These are phyloP conservation scores for Elachura formosa DNA, from an alignment of 2,113 vertebrate genomes.

Conservation along the genomic window DNA sequence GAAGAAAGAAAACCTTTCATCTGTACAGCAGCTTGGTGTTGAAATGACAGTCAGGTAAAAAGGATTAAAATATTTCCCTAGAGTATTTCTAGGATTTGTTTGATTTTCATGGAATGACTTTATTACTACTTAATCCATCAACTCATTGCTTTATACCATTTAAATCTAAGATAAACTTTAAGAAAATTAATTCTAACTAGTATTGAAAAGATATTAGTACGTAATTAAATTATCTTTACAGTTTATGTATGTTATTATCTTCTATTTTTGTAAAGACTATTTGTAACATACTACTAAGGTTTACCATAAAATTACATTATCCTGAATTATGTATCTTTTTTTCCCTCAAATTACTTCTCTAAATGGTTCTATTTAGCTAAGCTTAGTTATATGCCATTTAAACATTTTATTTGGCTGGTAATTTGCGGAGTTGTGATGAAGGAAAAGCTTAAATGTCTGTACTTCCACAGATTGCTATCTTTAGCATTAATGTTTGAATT, in stretches of 20 bases:
- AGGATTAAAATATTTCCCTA: slow-evolving; percentile 2
- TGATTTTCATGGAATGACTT: slow-evolving; percentile 22
- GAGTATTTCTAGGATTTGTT: slow-evolving; percentile 20
- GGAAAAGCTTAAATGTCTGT: neutral
- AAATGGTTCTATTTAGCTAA: slow-evolving; percentile 1
- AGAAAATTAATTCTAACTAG: slow-evolving; percentile 7
- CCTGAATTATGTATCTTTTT: neutral
- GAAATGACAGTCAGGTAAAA: slow-evolving; percentile 78
- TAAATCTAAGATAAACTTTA: slow-evolving; percentile 37
- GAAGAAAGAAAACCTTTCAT: slow-evolving; percentile 70
- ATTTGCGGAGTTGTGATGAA: neutral
- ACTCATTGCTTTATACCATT: neutral
- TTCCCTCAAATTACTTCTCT: neutral
- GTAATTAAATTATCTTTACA: slow-evolving; percentile 25
- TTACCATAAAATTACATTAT: slow-evolving; percentile 16
- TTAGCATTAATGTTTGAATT: neutral
- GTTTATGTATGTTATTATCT: neutral
- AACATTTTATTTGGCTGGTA: neutral
- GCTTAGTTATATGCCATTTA: neutral
- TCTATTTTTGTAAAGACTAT: slow-evolving; percentile 36
- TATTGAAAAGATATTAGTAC: slow-evolving; percentile 5
- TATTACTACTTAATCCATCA: slow-evolving; percentile 43
- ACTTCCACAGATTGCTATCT: neutral
- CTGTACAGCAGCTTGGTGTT: slow-evolving; percentile 78
- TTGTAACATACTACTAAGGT: neutral